phyloP scores from a whole-genome alignment of 2,113 vertebrate species.

The Ascaphus truei region DNA sequence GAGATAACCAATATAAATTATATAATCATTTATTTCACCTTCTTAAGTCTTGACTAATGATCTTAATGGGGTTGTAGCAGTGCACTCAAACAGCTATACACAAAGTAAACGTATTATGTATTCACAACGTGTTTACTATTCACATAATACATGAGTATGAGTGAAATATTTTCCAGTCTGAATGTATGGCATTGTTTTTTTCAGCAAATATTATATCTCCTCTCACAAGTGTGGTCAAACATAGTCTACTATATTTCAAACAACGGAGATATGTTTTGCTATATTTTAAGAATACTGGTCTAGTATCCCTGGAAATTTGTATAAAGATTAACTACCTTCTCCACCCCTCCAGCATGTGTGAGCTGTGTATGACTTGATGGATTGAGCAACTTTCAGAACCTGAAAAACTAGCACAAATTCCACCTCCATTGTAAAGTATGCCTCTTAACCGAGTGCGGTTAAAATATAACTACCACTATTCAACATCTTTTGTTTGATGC shows the following conservation, averaged over 20 bases:
- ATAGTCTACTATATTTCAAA: background rate
- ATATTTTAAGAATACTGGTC: background rate
- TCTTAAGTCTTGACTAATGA: too few species aligned
- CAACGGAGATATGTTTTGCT: constrained; percentile 19
- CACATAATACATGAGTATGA: too few species aligned
- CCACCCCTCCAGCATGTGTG: constrained; percentile 11
- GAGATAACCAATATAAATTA: too few species aligned
- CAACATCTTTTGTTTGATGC: constrained; percentile 74
- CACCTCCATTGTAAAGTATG: constrained; percentile 62
- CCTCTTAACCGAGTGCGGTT: constrained; percentile 77
- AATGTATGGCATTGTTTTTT: constrained; percentile 1
- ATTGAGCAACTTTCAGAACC: constrained; percentile 56
- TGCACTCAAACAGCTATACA: too few species aligned
- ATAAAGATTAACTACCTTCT: constrained; percentile 43
- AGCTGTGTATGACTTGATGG: constrained; percentile 61
- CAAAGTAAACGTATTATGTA: too few species aligned
- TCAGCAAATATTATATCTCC: constrained; percentile 10
- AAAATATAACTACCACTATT: constrained; percentile 91
- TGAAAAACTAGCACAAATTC: constrained; percentile 52
- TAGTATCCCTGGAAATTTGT: constrained; percentile 37
- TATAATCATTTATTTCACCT: background rate
- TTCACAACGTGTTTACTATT: too few species aligned
- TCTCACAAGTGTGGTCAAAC: background rate
- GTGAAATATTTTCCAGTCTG: too few species aligned
- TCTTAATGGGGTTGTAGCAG: too few species aligned